Base-by-base conservation (phyloP, 2,113 vertebrate genomes). In the Larimichthys crocea region DNA sequence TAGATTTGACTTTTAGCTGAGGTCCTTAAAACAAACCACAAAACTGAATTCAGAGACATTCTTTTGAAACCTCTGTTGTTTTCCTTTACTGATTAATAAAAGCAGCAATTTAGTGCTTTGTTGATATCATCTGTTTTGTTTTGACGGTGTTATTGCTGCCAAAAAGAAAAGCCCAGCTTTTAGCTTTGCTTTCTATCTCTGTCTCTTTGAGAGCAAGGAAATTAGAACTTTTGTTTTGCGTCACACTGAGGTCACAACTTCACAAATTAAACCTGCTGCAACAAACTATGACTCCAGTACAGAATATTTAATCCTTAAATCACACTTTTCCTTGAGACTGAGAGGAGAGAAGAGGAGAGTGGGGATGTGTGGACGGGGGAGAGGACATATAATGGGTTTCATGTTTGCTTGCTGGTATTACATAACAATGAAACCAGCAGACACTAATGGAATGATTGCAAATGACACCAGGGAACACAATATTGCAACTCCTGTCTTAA, bases 361-460 rank as follows among this genome's bases (percentile, higher is more conserved):
- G 5, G 19, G 64, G n/a, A 20, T 42, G 46, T 40, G 14, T 17
- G 61, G 19, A 5, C 0, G 3, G 3, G 44, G 48, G 60, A 61
- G 59, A 8, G 55, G 74, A 73, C 77, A 53, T n/a, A 24, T 79
- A 88, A 91, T 83, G 67, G 80, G 46, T 83, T 90, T 81, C 63
- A 77, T 83, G 67, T 87, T 85, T 76, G 35, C 69, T 60, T 35
- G 71, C 68, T 66, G 50, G 71, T 24, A 67, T 79, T 82, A 61
- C 55, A 68, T 79, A 83, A 74, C 83, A 79, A 75, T 68, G 75
- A 82, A 90, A 83, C 72, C 78, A 76, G 68, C 69, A 75, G 80
- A 91, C 79, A 83, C 86, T 90, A 85, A 93, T 92, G 73, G 84
- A 91, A 79, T 55, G 76, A 82, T 63, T 16, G 84, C 74, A 76